These are phyloP conservation scores for Julus scandinavius DNA, from an alignment of 2,888 invertebrate genomes.

Conservation along the genomic window DNA sequence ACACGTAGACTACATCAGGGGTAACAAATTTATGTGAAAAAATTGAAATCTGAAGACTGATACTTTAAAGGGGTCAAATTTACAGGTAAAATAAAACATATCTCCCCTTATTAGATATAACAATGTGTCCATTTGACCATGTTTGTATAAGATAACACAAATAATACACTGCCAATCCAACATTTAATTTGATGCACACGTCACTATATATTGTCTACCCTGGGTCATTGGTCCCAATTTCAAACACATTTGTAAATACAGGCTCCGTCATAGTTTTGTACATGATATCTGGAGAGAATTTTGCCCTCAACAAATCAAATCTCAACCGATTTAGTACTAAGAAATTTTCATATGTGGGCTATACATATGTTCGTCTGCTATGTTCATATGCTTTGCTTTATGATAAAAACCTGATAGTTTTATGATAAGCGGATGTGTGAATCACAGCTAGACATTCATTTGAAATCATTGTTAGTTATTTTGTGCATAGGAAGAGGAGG, in stretches of 20 bases:
- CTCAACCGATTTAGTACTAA: not conserved
- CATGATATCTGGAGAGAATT: not conserved
- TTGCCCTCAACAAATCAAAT: not conserved
- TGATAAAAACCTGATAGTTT: slow-evolving; percentile 13
- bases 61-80: not conserved
- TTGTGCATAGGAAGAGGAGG: not conserved
- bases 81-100: not conserved
- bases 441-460: not conserved
- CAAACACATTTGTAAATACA: not conserved
- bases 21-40: too few species aligned
- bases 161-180: not conserved
- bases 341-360: slow-evolving; percentile 24
- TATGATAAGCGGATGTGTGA: not conserved
- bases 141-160: not conserved
- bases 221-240: slow-evolving; percentile 20
- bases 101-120: not conserved
- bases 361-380: not conserved
- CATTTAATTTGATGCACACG: not conserved
- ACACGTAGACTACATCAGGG: too few species aligned
- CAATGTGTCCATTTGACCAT: not conserved
- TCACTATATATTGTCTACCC: not conserved
- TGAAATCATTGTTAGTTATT: not conserved
- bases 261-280: not conserved
- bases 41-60: too few species aligned
- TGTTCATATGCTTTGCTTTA: not conserved